Base-by-base conservation (phyloP, 23 tunicate genomes). In the Trididemnum nubilum region DNA sequence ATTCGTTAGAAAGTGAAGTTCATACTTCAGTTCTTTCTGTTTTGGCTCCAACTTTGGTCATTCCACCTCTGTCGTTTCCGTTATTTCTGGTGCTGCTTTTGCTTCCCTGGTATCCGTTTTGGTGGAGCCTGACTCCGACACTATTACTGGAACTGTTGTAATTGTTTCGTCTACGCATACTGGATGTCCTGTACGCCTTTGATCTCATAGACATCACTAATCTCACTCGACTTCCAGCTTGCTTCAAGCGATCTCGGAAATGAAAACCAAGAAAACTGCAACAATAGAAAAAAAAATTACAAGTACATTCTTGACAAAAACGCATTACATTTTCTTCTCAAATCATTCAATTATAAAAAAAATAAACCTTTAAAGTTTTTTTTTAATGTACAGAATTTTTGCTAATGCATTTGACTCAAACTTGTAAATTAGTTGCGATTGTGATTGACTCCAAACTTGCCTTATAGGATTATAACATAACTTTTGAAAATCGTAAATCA, bases 231-330 rank as follows among this genome's bases (percentile, higher is more conserved):
- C 58, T 34, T 63, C 73, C 58, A 25, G 83, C 83, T 63, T 34
- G 29, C 54, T 36, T 64, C 28, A 63, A 64, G 2, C 83, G 73
- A 64, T 63, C 73, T 5, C 83, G 83, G 54, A 80, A 80, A 37
- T 64, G 73, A 51, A 36, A 39, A 4, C 83, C 83, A 63, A 80
- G 83, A 51, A 80, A 80, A 64, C 83, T 80, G 36, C 34, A 37
- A 63, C 27, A 21, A 26, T 2, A 67, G 26, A n/a, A n/a, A 49
- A 49, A 49, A 49, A 49, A 9, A n/a, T n/a, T n/a, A n/a, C n/a
- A n/a, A n/a, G n/a, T n/a, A n/a, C n/a, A n/a, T n/a, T n/a, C n/a
- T n/a, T n/a, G n/a, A n/a, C n/a, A n/a, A n/a, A n/a, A n/a, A n/a
- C n/a, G n/a, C n/a, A n/a, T n/a, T n/a, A n/a, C n/a, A n/a, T n/a